These are phyloP conservation scores for Tigriopus californicus DNA, from an alignment of 2,888 invertebrate species.

Conservation along the genomic window DNA sequence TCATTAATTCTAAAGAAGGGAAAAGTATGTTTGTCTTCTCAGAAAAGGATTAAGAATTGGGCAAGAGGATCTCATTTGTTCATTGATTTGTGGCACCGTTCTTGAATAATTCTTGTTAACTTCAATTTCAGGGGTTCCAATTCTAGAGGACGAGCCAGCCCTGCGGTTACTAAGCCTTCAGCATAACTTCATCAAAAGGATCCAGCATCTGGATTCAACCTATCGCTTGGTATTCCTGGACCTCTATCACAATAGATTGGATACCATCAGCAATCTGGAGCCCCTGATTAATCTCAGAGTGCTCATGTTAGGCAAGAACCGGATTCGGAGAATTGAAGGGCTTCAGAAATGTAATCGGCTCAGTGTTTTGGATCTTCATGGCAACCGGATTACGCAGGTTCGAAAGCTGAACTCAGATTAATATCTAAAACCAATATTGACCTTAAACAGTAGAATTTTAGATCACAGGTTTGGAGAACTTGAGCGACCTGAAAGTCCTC, in stretches of 20 bases:
- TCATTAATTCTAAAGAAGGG: too few relatives aligned
- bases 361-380: conserved; percentile 13
- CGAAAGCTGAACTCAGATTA: background rate
- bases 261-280: conserved; percentile 57
- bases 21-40: too few relatives aligned
- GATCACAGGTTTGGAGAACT: conserved; percentile 10
- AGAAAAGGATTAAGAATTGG: too few relatives aligned
- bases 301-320: conserved; percentile 74
- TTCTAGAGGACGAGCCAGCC: conserved; percentile 58
- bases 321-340: conserved; percentile 27
- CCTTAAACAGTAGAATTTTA: background rate
- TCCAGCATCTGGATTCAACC: conserved; percentile 36
- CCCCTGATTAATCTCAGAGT: conserved; percentile 60
- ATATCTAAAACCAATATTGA: background rate
- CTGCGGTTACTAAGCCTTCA: conserved; percentile 69
- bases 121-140: conserved; percentile 61
- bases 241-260: conserved; percentile 83
- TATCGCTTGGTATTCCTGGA: conserved; percentile 63
- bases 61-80: too few relatives aligned
- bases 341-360: conserved; percentile 3
- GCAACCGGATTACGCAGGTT: conserved; percentile 13
- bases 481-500: conserved; percentile 37
- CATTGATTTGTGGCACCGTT: conserved; percentile 1
- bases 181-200: conserved; percentile 64
- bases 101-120: conserved; percentile 18